Evolutionary conservation across 2,888 invertebrate species (phyloP), one percentile per base, ranked within the genome.

Genomic region (Mythimna vitellina): DNA sequence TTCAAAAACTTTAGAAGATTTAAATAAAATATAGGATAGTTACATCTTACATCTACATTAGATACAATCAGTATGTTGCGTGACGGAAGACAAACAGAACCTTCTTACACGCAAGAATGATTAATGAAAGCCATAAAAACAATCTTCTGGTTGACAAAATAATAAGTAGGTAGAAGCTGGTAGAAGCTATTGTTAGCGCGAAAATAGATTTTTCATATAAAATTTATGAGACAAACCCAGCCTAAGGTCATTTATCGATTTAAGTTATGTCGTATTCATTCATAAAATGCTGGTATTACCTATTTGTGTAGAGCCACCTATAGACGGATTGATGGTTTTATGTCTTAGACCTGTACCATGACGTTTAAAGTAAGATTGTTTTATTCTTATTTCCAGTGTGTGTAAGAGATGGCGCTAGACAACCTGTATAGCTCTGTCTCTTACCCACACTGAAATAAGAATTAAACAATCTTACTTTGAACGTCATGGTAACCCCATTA

Each of bases 171-270:
- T 32, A 54, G 1, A 3, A n/a, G 20, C 25, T 25, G 25, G 25
- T 25, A 25, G 25, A 29, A 29, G 29, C 17, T 51, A n/a, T 51
- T n/a, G 9, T 3, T 56, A 25, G 5, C n/a, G 9, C 35, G 20
- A 4, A 25, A 38, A 63, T 68, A 4, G 10, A 29, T 35, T 46
- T 3, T 20, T 42, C 14, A 7, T 58, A 32, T 35, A n/a, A 35
- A 5, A 25, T 58, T 65, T 4, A 60, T 65, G 32, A 57, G 12
- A 25, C 51, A 14, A 57, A 70, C 22, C 5, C n/a, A 35, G 70
- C 20, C 17, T 17, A 3, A 1, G 46, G 6, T 20, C 46, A 20
- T 46, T 46, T 46, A 46, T 46, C 20, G 46, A 46, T 46, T 46
- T 46, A 46, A 46, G 42, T 46, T 14, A 46, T 46, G 46, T 46